Percentiles rank a stretch among this genome's conserved stretches.
These are phyloP conservation scores for Lophura nycthemera DNA, from an alignment of 2,113 vertebrate genomes.

Conservation along the genomic window DNA sequence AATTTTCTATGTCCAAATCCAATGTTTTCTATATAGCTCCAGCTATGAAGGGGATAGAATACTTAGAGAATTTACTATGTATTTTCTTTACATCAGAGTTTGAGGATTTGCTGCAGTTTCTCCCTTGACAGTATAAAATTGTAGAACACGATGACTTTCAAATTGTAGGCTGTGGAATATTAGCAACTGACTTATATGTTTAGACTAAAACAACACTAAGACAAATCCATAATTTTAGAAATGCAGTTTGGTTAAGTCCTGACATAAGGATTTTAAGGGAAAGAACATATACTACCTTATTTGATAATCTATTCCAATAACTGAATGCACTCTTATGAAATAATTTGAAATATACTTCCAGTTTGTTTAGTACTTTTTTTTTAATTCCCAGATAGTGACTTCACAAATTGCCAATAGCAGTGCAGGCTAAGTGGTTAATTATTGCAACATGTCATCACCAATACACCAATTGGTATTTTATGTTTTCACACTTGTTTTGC, in stretches of 20 bases:
- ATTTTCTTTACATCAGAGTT: background rate
- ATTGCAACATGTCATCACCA: background rate
- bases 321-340: background rate
- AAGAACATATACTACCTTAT: background rate
- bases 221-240: background rate
- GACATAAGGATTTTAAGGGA: background rate
- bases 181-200: background rate
- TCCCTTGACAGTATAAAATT: background rate
- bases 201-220: background rate
- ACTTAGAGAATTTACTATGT: background rate
- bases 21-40: background rate
- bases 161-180: background rate
- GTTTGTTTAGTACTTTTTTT: background rate
- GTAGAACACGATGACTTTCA: background rate
- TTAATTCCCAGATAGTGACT: background rate
- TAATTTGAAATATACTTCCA: background rate
- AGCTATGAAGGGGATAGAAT: background rate
- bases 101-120: background rate
- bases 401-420: background rate
- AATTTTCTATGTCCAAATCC: background rate
- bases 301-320: background rate
- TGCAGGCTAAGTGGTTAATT: background rate
- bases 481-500: background rate
- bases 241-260: background rate
- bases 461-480: background rate